Percentiles rank a stretch among this genome's conserved stretches.
Evolutionary conservation across 2,888 invertebrate genomes (phyloP).

Genomic region (Clanis bilineata): DNA sequence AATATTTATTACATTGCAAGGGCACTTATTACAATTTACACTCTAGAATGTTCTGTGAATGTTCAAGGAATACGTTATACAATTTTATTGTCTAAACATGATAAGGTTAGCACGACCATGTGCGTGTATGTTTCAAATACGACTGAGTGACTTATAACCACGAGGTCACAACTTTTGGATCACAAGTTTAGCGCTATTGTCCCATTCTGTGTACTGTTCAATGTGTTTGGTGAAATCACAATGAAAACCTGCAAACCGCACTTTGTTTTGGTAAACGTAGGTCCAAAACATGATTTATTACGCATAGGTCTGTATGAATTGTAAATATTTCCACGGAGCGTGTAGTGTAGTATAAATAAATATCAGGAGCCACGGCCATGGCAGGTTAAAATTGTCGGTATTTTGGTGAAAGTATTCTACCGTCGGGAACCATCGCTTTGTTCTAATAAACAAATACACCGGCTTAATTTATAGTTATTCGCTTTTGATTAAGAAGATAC

Average conservation of each 20-base stretch:
- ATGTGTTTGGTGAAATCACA: too few species aligned
- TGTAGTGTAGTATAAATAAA: conserved; percentile 56
- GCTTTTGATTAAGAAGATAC: conserved; percentile 47
- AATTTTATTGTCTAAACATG: too few species aligned
- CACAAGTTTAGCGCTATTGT: too few species aligned
- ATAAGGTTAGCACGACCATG: too few species aligned
- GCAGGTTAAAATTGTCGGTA: conserved; percentile 56
- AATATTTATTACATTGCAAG: too few species aligned
- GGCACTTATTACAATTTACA: too few species aligned
- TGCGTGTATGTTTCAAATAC: too few species aligned
- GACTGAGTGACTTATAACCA: too few species aligned
- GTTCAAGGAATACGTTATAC: too few species aligned
- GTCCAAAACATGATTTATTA: conserved; percentile 13
- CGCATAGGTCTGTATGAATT: conserved; percentile 12
- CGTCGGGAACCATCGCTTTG: conserved; percentile 47
- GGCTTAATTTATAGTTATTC: conserved; percentile 50
- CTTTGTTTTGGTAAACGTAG: background rate
- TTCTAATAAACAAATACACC: conserved; percentile 44
- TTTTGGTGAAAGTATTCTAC: conserved; percentile 65
- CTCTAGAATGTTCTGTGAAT: too few species aligned
- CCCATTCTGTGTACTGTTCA: too few species aligned
- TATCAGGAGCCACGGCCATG: conserved; percentile 44
- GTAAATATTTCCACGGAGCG: conserved; percentile 46
- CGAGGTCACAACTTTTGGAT: too few species aligned
- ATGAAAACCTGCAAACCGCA: background rate